Evolutionary conservation across 2,888 invertebrate species (phyloP), one percentile per base, ranked within the genome.

Genomic region (Apamea anceps): DNA sequence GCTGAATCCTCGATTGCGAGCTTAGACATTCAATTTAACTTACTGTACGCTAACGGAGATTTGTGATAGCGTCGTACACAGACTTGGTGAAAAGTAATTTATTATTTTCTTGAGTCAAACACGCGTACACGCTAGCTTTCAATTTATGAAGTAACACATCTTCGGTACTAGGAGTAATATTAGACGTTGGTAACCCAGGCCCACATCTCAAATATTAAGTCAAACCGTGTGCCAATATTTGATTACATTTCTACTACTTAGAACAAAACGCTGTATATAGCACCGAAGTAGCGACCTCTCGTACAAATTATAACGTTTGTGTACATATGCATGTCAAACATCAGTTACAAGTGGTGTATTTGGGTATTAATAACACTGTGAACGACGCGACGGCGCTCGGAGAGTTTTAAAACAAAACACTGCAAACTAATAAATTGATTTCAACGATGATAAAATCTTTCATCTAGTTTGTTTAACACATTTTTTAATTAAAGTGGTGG

Each of bases 11-110:
- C 93, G 92, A 93, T 93, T 93, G 93, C 93, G 89, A 94, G 95
- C 95, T 95, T 94, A 94, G 94, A 94, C 94, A 94, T 95, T 95
- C 95, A 95, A 96, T 96, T 95, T 94, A 95, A 95, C 92, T 95
- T 94, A 94, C 93, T 93, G 92, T 91, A 91, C 91, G 91, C 93
- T 92, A 93, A 93, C 93, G 90, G 91, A 94, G 92, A 94, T 94
- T 94, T 94, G 92, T 93, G 92, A 93, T 93, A 90, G 91, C 91
- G 91, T 90, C 89, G 86, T 89, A 86, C 83, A 90, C 90, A 90
- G 87, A 87, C 85, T 88, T 88, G 87, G 86, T 81, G 85, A 83
- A 87, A 83, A 86, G 88, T 87, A 87, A 90, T 89, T 90, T 90
- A 90, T 90, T 90, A 85, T 89, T 89, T 87, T 87, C 51, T 83